phyloP scores from a whole-genome alignment of 2,113 vertebrate species.

The Ceyx melanurus region DNA sequence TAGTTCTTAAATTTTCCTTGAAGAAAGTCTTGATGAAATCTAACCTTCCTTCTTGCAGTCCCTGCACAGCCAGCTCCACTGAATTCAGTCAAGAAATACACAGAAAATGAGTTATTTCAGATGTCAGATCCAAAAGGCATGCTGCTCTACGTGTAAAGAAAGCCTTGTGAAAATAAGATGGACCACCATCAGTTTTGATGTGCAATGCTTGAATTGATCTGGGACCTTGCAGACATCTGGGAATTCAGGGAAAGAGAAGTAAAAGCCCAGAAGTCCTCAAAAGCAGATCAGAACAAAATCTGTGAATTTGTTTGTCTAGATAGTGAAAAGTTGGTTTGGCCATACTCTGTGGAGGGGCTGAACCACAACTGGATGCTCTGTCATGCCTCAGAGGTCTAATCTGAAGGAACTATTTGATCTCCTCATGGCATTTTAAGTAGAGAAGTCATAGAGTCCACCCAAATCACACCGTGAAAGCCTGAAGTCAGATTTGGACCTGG shows the following conservation, averaged over 20 bases:
- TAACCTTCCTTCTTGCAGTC: not conserved
- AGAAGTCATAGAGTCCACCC: not conserved
- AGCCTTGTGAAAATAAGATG: not conserved
- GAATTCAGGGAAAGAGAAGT: not conserved
- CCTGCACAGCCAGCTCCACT: not conserved
- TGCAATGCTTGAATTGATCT: not conserved
- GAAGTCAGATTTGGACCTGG: not conserved
- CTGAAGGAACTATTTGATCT: not conserved
- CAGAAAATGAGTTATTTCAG: not conserved
- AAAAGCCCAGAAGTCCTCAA: not conserved
- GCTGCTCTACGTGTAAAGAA: not conserved
- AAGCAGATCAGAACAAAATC: not conserved
- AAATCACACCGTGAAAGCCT: not conserved
- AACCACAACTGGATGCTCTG: not conserved
- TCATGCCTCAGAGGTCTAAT: not conserved
- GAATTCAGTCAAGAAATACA: not conserved
- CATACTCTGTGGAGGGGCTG: rapidly evolving
- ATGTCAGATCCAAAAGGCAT: not conserved
- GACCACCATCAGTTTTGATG: not conserved
- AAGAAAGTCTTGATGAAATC: not conserved
- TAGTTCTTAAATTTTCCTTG: not conserved
- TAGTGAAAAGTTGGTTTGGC: not conserved
- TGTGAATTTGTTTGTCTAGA: not conserved
- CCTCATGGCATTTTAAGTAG: not conserved
- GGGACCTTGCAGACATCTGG: not conserved